phyloP scores from a whole-genome alignment of 2,888 invertebrate species.

The Cancer borealis region DNA sequence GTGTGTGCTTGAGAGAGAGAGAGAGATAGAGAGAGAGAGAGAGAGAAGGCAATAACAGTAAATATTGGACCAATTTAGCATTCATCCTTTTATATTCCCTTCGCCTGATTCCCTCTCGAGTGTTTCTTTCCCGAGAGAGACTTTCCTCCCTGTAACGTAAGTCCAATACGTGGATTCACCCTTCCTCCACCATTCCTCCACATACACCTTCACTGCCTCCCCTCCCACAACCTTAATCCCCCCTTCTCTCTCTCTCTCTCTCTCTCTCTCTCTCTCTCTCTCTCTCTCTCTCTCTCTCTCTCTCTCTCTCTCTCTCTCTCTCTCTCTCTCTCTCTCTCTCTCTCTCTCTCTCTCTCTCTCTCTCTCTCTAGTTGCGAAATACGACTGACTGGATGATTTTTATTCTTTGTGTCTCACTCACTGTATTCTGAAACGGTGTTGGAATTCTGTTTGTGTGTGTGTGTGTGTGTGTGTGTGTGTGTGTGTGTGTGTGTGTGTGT shows the following conservation, averaged over 20 bases:
- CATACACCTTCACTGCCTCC: neutral
- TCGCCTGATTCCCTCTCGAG: neutral
- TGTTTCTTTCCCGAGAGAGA: neutral
- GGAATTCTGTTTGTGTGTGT: no score
- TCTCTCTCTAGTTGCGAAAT: neutral
- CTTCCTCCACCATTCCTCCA: neutral
- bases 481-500: no score
- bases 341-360: neutral
- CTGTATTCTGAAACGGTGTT: no score
- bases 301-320: neutral
- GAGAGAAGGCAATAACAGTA: neutral
- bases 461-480: no score
- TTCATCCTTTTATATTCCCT: neutral
- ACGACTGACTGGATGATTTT: neutral
- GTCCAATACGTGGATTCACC: neutral
- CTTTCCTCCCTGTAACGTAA: neutral
- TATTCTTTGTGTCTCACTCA: no score
- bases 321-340: neutral
- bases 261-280: neutral
- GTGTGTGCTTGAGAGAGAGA: neutral
- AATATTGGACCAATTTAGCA: neutral
- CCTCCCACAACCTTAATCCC: neutral
- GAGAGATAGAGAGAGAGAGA: neutral
- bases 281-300: neutral
- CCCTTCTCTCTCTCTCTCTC: neutral